phyloP scores from a whole-genome alignment of 1,140 invertebrate genomes.

The Lordiphosa mommai region DNA sequence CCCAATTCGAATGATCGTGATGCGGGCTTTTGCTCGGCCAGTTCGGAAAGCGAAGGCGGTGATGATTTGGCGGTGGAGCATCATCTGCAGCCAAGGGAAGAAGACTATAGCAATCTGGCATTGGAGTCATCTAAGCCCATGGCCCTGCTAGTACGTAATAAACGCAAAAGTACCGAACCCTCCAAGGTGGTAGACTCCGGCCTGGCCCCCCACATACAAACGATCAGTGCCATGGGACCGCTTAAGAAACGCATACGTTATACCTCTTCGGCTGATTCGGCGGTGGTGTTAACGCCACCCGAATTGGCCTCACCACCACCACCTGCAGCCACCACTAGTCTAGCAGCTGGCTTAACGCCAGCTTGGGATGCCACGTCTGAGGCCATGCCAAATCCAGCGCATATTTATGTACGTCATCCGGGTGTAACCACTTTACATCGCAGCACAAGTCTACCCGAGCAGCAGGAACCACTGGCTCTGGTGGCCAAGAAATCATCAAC shows the following conservation, averaged over 20 bases:
- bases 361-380: conserved; percentile 72
- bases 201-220: conserved; percentile 7
- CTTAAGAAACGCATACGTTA: conserved; percentile 84
- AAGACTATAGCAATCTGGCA: conserved; percentile 84
- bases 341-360: conserved; percentile 45
- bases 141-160: conserved; percentile 82
- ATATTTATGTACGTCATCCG: conserved; percentile 79
- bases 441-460: conserved; percentile 56
- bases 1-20: conserved; percentile 82
- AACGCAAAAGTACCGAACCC: conserved; percentile 87
- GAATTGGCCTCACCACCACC: conserved; percentile 58
- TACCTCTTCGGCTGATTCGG: conserved; percentile 67
- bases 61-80: conserved; percentile 81
- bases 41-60: conserved; percentile 79
- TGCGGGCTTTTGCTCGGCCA: conserved; percentile 86
- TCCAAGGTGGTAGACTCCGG: conserved; percentile 73
- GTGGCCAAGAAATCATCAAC: conserved; percentile 32
- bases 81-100: conserved; percentile 82
- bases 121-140: conserved; percentile 83
- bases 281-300: conserved; percentile 54
- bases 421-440: conserved; percentile 74
- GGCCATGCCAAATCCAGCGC: conserved; percentile 68
- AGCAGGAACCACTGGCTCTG: conserved; percentile 65
- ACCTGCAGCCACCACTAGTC: conserved; percentile 69
- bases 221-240: conserved; percentile 79